A percentile compares a stretch with the other conserved stretches of the same genome.
These are phyloP conservation scores for Actinernus sp. DNA, from an alignment of 92 coral and sea anemone genomes.

Conservation along the genomic window DNA sequence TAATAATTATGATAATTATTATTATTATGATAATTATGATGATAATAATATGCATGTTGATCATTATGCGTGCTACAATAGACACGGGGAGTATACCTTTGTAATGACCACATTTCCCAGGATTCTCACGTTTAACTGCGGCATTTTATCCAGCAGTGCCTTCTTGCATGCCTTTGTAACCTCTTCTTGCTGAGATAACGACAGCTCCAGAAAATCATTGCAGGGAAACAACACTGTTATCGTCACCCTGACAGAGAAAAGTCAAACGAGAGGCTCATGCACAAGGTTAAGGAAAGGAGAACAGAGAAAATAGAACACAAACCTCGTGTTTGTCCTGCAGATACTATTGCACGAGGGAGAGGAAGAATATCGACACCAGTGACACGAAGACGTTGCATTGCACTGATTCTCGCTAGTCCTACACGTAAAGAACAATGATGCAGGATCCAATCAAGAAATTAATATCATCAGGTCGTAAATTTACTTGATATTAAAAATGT, in stretches of 20 bases:
- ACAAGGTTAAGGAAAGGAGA: too few species aligned
- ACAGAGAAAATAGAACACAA: background rate
- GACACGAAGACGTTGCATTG: slow-evolving; percentile 12
- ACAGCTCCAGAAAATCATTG: slow-evolving; percentile 32
- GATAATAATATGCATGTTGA: too few species aligned
- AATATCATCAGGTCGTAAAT: too few species aligned
- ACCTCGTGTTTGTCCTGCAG: slow-evolving; percentile 58
- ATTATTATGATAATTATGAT: too few species aligned
- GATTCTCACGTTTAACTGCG: background rate
- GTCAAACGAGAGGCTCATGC: background rate
- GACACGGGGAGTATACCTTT: too few species aligned
- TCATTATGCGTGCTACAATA: too few species aligned
- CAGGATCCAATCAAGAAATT: too few species aligned
- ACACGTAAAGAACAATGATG: background rate
- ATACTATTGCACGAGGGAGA: slow-evolving; percentile 19
- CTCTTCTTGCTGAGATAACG: background rate
- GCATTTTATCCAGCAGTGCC: background rate
- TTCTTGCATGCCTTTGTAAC: slow-evolving; percentile 1
- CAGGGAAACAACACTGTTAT: slow-evolving; percentile 38
- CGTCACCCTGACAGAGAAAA: slow-evolving; percentile 13
- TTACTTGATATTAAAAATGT: too few species aligned
- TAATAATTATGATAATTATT: too few species aligned
- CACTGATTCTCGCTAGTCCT: slow-evolving; percentile 12
- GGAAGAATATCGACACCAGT: slow-evolving; percentile 32
- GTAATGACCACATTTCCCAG: background rate